Conservation (phyloP, 2,113 vertebrate species). For the Pelmatolapia mariae region DNA sequence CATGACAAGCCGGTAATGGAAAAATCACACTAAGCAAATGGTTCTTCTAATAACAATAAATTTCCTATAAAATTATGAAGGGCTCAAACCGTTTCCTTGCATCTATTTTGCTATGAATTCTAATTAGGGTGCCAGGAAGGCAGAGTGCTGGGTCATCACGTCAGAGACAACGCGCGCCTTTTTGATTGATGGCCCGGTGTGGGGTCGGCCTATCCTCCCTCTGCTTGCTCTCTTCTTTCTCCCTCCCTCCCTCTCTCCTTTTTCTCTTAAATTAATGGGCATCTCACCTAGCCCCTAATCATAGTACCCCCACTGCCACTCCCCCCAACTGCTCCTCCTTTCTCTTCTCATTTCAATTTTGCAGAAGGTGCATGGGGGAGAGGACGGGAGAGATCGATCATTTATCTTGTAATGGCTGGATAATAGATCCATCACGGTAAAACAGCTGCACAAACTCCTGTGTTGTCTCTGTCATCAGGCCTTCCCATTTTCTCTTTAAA, state of each 20-base stretch:
- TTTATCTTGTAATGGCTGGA: constrained; percentile 99
- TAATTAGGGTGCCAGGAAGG: constrained; percentile 86
- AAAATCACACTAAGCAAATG: constrained; percentile 99
- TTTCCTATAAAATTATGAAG: constrained; percentile 99
- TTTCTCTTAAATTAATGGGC: constrained; percentile 88
- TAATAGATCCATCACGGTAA: constrained; percentile 99
- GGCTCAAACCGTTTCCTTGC: constrained; percentile 94
- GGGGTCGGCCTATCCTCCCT: constrained; percentile 80
- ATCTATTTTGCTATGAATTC: constrained; percentile 99
- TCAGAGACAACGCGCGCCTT: constrained; percentile 76
- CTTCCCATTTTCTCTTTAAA: constrained; percentile 62
- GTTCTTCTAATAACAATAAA: constrained; percentile 99
- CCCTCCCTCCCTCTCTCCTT: neutral
- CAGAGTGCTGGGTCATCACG: constrained; percentile 97
- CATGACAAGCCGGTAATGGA: constrained; percentile 99
- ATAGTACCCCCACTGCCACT: constrained; percentile 79
- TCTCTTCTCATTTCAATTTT: constrained; percentile 99
- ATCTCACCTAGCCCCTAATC: constrained; percentile 89
- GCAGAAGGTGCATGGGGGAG: constrained; percentile 60
- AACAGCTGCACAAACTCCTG: constrained; percentile 86
- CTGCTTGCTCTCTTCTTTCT: constrained; percentile 36
- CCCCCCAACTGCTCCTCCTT: constrained; percentile 78
- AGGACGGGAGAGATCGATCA: constrained; percentile 93
- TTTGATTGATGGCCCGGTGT: constrained; percentile 89
- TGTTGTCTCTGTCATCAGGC: constrained; percentile 69